These are phyloP conservation scores for Bufo bufo DNA, from an alignment of 2,113 vertebrate genomes.

Conservation along the genomic window DNA sequence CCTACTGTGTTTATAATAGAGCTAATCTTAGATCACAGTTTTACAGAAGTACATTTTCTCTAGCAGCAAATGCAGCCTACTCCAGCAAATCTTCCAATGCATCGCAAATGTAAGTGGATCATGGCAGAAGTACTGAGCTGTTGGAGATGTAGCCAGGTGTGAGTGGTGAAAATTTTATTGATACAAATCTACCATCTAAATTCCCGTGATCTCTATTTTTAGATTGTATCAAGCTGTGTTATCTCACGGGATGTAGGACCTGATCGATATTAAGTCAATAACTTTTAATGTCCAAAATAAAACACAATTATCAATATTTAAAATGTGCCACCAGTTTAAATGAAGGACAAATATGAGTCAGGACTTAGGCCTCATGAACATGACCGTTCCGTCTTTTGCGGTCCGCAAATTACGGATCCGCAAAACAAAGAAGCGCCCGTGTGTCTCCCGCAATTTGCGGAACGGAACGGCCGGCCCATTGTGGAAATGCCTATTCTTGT, in stretches of 20 bases:
- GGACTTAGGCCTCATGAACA: too few species aligned
- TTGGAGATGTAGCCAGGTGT: conserved; percentile 25
- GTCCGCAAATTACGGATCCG: too few species aligned
- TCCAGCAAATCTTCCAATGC: conserved; percentile 13
- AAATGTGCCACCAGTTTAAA: not conserved
- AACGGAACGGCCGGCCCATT: too few species aligned
- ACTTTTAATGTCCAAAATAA: not conserved
- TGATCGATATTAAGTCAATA: not conserved
- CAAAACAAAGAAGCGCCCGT: too few species aligned
- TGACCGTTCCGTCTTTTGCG: too few species aligned
- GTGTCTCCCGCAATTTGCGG: too few species aligned
- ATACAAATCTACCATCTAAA: conserved; percentile 10
- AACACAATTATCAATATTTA: not conserved
- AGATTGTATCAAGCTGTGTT: not conserved
- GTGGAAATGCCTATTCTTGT: too few species aligned
- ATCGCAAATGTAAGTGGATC: conserved; percentile 12
- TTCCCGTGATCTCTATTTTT: not conserved
- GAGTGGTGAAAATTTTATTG: conserved; percentile 1
- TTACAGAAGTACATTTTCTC: conserved; percentile 25
- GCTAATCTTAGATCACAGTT: conserved; percentile 48
- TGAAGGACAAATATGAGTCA: too few species aligned
- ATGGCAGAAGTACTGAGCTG: conserved; percentile 15
- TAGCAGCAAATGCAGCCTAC: conserved; percentile 26
- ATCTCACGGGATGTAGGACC: not conserved
- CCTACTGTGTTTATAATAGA: conserved; percentile 44